A percentile compares a stretch with the other conserved stretches of the same genome.
Conservation (phyloP, 2,797 vertebrate species). For the Malurus leucopterus region DNA sequence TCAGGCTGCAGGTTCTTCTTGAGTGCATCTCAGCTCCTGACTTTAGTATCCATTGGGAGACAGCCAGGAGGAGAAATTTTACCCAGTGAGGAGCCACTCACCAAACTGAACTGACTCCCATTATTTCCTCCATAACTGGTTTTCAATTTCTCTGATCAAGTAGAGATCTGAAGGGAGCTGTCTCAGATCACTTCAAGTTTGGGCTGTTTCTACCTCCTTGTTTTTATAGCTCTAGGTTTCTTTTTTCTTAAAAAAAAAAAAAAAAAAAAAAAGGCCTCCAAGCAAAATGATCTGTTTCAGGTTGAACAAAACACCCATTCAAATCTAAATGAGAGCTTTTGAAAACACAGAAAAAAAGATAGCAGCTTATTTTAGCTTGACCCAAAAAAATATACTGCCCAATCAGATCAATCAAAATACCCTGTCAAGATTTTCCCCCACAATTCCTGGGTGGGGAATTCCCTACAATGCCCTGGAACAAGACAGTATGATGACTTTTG, state of each 20-base stretch:
- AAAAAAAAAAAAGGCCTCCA: background rate
- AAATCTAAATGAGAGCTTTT: background rate
- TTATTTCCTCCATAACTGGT: background rate
- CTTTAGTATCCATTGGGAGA: background rate
- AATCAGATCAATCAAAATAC: background rate
- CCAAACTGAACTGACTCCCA: background rate
- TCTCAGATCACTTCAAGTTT: background rate
- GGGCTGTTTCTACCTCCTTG: background rate
- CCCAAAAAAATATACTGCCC: background rate
- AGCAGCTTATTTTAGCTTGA: background rate
- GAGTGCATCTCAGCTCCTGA: background rate
- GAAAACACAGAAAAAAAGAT: background rate
- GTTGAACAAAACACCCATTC: background rate
- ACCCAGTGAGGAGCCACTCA: rapidly evolving
- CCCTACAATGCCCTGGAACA: background rate
- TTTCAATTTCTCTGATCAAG: background rate
- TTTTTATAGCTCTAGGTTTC: background rate
- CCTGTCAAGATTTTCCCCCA: background rate
- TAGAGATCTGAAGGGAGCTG: background rate
- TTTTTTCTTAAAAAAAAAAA: background rate
- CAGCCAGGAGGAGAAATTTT: background rate
- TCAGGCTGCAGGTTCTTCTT: background rate
- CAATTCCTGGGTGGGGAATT: no score
- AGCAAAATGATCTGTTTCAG: background rate
- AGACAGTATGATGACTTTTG: rapidly evolving